These are phyloP conservation scores for Scatophagus argus DNA, from an alignment of 2,113 vertebrate genomes.

Conservation along the genomic window DNA sequence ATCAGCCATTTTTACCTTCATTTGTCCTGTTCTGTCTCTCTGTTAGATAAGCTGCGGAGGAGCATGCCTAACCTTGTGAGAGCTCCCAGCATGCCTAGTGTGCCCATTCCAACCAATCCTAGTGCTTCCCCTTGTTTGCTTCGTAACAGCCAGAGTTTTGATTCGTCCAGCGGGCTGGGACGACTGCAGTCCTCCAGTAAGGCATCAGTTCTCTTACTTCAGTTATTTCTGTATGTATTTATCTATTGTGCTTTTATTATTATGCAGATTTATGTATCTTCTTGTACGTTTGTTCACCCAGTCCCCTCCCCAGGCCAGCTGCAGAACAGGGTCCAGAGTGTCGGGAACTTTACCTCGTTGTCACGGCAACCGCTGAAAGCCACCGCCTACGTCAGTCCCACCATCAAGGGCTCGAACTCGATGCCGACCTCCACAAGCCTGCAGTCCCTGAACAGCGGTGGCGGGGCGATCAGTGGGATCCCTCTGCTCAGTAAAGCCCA, in stretches of 20 bases:
- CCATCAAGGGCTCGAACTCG: slow-evolving; percentile 84
- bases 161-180: slow-evolving; percentile 88
- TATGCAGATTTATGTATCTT: not conserved
- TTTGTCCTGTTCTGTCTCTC: not conserved
- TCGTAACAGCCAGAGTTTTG: slow-evolving; percentile 94
- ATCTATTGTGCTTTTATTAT: not conserved
- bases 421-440: slow-evolving; percentile 79
- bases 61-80: slow-evolving; percentile 93
- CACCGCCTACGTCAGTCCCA: slow-evolving; percentile 94
- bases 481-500: slow-evolving; percentile 89
- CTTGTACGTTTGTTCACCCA: slow-evolving; percentile 37
- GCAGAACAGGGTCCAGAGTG: slow-evolving; percentile 90
- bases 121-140: slow-evolving; percentile 85
- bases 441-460: slow-evolving; percentile 80
- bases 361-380: slow-evolving; percentile 90
- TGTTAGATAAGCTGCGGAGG: slow-evolving; percentile 91
- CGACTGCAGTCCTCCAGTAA: slow-evolving; percentile 91
- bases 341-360: slow-evolving; percentile 89
- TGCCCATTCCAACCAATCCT: slow-evolving; percentile 79
- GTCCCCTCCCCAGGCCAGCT: slow-evolving; percentile 91
- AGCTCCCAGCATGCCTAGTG: slow-evolving; percentile 77
- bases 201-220: slow-evolving; percentile 44
- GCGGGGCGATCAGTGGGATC: slow-evolving; percentile 86
- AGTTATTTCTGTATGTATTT: no score
- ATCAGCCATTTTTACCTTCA: not conserved